These are phyloP conservation scores for Papilio polytes DNA, from an alignment of 1,140 invertebrate species.

Conservation along the genomic window DNA sequence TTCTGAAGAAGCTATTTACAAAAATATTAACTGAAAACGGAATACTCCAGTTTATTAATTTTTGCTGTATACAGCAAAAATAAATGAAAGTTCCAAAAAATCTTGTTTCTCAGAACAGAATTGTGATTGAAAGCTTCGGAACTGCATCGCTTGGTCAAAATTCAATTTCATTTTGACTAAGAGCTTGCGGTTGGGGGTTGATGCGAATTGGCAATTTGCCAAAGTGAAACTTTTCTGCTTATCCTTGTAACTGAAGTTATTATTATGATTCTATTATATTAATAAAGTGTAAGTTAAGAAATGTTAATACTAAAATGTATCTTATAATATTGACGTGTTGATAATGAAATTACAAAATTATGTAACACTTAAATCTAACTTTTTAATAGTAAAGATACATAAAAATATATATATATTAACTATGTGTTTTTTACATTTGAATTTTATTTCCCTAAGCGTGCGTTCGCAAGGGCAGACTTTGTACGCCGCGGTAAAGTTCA, in stretches of 20 bases:
- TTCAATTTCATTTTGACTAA: constrained; percentile 28
- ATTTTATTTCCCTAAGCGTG: background rate
- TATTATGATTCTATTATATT: background rate
- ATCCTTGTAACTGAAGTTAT: constrained; percentile 7
- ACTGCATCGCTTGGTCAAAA: constrained; percentile 24
- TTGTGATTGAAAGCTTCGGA: constrained; percentile 16
- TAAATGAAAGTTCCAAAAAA: background rate
- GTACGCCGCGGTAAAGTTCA: too few species aligned
- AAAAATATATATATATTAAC: background rate
- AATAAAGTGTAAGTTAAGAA: background rate
- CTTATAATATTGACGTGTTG: too few species aligned
- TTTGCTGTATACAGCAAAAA: background rate
- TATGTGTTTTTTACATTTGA: too few species aligned
- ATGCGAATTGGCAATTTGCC: constrained; percentile 15
- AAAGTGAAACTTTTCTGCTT: background rate
- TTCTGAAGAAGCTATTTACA: background rate
- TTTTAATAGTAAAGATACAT: too few species aligned
- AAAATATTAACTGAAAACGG: background rate
- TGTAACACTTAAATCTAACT: too few species aligned
- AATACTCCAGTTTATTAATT: background rate
- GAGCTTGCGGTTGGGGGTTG: background rate
- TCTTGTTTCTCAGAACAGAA: constrained; percentile 4
- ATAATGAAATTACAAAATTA: too few species aligned
- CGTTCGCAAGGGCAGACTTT: too few species aligned
- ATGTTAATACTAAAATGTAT: background rate